Conservation (phyloP, 1,140 invertebrate species). For the Antheraea pernyi region DNA sequence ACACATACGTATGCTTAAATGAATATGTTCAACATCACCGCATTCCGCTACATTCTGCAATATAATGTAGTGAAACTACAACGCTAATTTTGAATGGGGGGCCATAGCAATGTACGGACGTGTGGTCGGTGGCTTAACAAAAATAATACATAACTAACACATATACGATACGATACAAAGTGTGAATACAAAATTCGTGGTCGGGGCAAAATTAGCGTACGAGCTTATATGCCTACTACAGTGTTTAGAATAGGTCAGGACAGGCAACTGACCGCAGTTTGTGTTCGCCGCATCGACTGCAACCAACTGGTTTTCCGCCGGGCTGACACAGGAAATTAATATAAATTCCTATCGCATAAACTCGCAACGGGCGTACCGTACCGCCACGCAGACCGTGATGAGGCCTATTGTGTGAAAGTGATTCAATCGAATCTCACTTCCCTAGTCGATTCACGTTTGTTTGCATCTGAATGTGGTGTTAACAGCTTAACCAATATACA, state of each 20-base stretch:
- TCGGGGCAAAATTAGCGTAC: constrained; percentile 61
- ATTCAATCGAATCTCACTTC: constrained; percentile 53
- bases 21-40: too few species aligned
- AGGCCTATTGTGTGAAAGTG: constrained; percentile 59
- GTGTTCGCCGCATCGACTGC: constrained; percentile 52
- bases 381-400: constrained; percentile 53
- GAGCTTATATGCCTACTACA: constrained; percentile 68
- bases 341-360: constrained; percentile 71
- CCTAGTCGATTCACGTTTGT: constrained; percentile 51
- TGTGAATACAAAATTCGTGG: constrained; percentile 56
- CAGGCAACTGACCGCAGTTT: constrained; percentile 62
- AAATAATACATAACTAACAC: constrained; percentile 3
- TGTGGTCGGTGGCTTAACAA: too few species aligned
- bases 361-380: constrained; percentile 43
- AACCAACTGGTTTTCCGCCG: constrained; percentile 50
- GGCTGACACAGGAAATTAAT: constrained; percentile 71
- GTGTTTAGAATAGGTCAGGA: constrained; percentile 57
- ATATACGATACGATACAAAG: constrained; percentile 36
- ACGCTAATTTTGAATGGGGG: too few species aligned
- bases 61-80: too few species aligned
- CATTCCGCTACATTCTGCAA: too few species aligned
- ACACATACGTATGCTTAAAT: too few species aligned
- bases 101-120: too few species aligned
- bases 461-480: constrained; percentile 50
- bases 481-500: constrained; percentile 30